Conservation (phyloP, 2,113 vertebrate species). For the Empidonax alnorum region DNA sequence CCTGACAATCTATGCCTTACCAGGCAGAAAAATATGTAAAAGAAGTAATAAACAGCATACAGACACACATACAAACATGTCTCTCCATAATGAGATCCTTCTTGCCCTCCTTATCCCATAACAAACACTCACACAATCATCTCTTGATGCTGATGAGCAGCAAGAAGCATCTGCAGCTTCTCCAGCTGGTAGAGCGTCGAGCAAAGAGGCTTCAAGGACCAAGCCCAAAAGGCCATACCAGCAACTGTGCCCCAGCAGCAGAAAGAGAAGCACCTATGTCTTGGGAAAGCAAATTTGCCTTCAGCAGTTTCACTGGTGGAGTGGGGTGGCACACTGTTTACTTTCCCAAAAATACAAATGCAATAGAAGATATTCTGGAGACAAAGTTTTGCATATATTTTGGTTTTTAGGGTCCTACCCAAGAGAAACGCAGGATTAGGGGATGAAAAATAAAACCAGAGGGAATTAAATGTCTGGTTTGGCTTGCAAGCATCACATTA, state of each 20-base stretch:
- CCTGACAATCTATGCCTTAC: not conserved
- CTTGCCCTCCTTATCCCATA: not conserved
- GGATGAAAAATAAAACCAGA: not conserved
- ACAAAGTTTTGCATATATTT: not conserved
- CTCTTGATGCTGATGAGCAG: not conserved
- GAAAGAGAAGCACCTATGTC: not conserved
- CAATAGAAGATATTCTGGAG: not conserved
- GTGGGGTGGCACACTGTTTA: not conserved
- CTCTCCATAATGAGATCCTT: not conserved
- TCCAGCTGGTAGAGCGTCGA: rapidly evolving
- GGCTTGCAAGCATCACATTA: not conserved
- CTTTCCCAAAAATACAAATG: not conserved
- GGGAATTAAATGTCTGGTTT: not conserved
- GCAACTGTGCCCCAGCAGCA: not conserved
- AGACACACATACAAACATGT: not conserved
- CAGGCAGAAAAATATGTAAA: not conserved
- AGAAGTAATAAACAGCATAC: not conserved
- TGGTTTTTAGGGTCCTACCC: not conserved
- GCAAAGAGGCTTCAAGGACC: not conserved
- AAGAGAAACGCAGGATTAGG: not conserved
- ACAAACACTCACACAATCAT: not conserved
- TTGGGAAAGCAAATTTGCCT: not conserved
- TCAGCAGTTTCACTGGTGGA: not conserved
- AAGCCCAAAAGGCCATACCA: not conserved
- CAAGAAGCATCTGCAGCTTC: not conserved